These are phyloP conservation scores for Ibycter americanus DNA, from an alignment of 2,797 vertebrate species.

Conservation along the genomic window DNA sequence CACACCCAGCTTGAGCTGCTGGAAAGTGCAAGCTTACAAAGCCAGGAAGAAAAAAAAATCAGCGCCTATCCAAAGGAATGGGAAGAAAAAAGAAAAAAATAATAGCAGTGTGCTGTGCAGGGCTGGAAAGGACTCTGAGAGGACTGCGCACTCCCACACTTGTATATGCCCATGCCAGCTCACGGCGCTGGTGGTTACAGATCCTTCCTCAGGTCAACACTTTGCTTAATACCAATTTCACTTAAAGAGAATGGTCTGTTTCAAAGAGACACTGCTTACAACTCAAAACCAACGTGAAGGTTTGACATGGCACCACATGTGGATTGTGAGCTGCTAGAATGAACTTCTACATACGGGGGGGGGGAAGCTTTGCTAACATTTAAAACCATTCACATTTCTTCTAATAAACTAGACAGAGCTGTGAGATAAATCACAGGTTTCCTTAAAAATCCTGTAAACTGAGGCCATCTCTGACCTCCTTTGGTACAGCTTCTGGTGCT, in stretches of 20 bases:
- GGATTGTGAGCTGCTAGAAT: not conserved
- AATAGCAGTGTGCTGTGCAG: rapidly evolving
- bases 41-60: not conserved
- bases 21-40: not conserved
- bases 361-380: not conserved
- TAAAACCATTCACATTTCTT: not conserved
- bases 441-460: not conserved
- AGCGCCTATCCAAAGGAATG: not conserved
- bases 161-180: not conserved
- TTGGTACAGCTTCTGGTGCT: not conserved
- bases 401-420: not conserved
- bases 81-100: too few species aligned
- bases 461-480: not conserved
- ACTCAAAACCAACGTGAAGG: not conserved
- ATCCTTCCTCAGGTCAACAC: not conserved
- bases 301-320: rapidly evolving
- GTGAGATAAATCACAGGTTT: not conserved
- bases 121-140: not conserved
- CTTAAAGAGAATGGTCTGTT: not conserved
- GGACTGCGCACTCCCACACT: rapidly evolving
- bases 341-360: not conserved
- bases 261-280: not conserved
- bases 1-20: not conserved
- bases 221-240: not conserved
- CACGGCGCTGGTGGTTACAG: not conserved